Conservation (phyloP, 2,888 invertebrate species). For the Barypeithes pellucidus region DNA sequence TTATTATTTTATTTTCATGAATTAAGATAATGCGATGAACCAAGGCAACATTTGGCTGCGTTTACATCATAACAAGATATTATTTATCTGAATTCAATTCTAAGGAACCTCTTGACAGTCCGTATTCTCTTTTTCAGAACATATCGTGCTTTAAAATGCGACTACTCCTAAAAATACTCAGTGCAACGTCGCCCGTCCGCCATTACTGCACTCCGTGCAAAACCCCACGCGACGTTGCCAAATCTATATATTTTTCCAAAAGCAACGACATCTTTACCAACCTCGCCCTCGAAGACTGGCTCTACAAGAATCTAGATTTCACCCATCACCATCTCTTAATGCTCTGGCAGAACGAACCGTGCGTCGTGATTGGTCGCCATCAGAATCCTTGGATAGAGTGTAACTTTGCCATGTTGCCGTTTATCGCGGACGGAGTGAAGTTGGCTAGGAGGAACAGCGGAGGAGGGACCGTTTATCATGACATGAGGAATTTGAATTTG, state of each 20-base stretch:
- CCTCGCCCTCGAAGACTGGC: conserved; percentile 96
- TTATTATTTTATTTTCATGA: neutral
- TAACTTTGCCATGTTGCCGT: conserved; percentile 79
- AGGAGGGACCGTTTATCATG: conserved; percentile 98
- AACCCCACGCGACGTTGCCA: conserved; percentile 74
- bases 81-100: neutral
- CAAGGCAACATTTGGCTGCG: neutral
- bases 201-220: neutral
- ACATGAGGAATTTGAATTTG: conserved; percentile 92
- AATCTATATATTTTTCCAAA: conserved; percentile 93
- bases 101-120: neutral
- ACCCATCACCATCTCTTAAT: conserved; percentile 87
- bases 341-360: conserved; percentile 94
- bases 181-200: neutral
- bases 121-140: neutral
- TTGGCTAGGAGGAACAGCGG: conserved; percentile 95
- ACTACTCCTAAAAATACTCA: conserved; percentile 16
- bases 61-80: conserved; percentile 1
- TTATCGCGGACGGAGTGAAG: conserved; percentile 75
- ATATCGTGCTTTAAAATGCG: conserved; percentile 2
- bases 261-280: conserved; percentile 94
- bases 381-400: conserved; percentile 98
- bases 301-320: conserved; percentile 91
- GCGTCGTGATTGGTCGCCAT: conserved; percentile 96
- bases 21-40: neutral